Evolutionary conservation across 1,140 invertebrate species (phyloP).

Genomic region (Meloidogyne floridensis): DNA sequence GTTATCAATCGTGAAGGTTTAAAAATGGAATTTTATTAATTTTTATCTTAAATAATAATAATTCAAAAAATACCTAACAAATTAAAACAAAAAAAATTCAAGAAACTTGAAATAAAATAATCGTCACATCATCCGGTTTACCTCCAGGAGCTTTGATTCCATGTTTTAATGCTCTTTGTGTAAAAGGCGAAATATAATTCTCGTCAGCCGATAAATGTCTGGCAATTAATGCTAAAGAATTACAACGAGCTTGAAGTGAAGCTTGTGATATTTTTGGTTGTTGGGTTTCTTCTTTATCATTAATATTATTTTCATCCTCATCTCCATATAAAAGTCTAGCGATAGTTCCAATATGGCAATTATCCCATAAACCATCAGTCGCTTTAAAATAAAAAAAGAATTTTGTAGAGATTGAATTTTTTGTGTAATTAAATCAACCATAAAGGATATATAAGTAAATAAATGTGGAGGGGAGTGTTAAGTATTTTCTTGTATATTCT

Average conservation of each 20-base stretch:
- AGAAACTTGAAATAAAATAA: conserved; percentile 73
- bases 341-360: conserved; percentile 77
- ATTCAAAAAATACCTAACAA: not conserved
- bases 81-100: conserved; percentile 23
- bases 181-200: conserved; percentile 92
- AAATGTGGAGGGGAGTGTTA: too few relatives aligned
- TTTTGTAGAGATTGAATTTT: too few relatives aligned
- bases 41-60: too few relatives aligned
- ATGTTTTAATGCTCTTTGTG: conserved; percentile 77
- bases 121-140: conserved; percentile 85
- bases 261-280: not conserved
- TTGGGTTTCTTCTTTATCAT: conserved; percentile 70
- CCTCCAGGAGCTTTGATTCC: conserved; percentile 68
- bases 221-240: conserved; percentile 90
- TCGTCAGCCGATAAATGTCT: conserved; percentile 86
- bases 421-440: too few relatives aligned
- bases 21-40: too few relatives aligned
- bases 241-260: conserved; percentile 81
- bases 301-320: conserved; percentile 74
- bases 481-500: too few relatives aligned
- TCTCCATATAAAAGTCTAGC: conserved; percentile 6
- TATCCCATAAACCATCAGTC: conserved; percentile 96
- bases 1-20: too few relatives aligned
- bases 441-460: too few relatives aligned
- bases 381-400: conserved; percentile 68